Percentiles rank a stretch among this genome's conserved stretches.
Conservation (phyloP, 2,797 vertebrate species). For the Aratinga solstitialis region DNA sequence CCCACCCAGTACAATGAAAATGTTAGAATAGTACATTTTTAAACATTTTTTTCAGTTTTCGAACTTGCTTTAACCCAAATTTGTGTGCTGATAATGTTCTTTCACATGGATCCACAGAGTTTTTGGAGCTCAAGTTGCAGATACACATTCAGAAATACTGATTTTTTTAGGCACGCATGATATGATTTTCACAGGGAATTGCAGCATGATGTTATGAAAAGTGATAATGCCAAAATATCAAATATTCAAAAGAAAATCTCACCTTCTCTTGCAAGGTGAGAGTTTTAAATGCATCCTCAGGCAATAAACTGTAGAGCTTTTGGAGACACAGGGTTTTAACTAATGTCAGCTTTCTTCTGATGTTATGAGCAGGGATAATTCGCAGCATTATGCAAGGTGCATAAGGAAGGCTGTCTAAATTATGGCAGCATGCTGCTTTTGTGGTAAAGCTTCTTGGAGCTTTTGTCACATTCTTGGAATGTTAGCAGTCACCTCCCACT, state of each 20-base stretch:
- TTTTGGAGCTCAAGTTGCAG: not conserved
- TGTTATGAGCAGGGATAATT: not conserved
- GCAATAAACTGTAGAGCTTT: not conserved
- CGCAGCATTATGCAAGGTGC: not conserved
- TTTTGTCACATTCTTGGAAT: not conserved
- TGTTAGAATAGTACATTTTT: not conserved
- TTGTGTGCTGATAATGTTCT: not conserved
- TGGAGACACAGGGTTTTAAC: not conserved
- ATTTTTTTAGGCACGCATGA: not conserved
- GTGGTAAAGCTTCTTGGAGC: not conserved
- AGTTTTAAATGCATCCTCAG: not conserved
- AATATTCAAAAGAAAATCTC: not conserved
- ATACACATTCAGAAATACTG: not conserved
- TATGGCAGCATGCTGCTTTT: not conserved
- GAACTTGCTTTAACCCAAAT: not conserved
- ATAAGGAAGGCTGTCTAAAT: not conserved
- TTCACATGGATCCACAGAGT: not conserved
- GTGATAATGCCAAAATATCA: not conserved
- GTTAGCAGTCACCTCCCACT: not conserved
- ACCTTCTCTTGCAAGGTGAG: not conserved
- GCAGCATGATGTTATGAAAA: not conserved
- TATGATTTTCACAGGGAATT: not conserved
- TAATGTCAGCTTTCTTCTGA: not conserved
- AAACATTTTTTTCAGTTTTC: not conserved
- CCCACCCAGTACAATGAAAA: not conserved